Percentiles rank a stretch among this genome's conserved stretches.
Evolutionary conservation across 2,797 vertebrate genomes (phyloP).

Genomic region (Thamnophis elegans): DNA sequence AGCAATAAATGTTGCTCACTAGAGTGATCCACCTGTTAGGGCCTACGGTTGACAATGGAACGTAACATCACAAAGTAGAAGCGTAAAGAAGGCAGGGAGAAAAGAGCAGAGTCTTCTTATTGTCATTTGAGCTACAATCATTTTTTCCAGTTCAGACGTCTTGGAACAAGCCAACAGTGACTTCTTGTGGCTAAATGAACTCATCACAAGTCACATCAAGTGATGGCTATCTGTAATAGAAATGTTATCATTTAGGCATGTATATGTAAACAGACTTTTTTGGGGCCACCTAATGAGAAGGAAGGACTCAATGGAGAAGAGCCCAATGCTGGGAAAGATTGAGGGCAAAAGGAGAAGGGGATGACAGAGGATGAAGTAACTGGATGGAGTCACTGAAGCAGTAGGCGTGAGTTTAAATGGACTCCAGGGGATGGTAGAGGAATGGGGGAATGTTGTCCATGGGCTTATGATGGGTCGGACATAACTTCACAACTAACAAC

Average conservation of each 20-base stretch:
- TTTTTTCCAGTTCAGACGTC: background rate
- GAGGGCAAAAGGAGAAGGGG: too few species aligned
- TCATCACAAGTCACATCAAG: slow-evolving; percentile 8
- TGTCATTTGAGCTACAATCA: background rate
- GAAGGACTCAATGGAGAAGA: too few species aligned
- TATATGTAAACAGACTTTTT: background rate
- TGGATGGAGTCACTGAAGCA: too few species aligned
- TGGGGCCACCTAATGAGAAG: too few species aligned
- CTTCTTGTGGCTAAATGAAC: slow-evolving; percentile 24
- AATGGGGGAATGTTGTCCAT: too few species aligned
- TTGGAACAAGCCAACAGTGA: background rate
- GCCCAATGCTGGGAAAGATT: too few species aligned
- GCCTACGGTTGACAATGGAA: background rate
- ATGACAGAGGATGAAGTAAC: too few species aligned
- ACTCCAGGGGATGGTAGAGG: too few species aligned
- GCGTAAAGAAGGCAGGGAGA: background rate
- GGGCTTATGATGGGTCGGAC: too few species aligned
- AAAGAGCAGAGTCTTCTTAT: background rate
- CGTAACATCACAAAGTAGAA: background rate
- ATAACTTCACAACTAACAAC: too few species aligned
- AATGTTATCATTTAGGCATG: background rate
- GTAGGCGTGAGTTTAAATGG: too few species aligned
- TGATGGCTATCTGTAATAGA: background rate
- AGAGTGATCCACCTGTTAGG: background rate
- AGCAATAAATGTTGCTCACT: background rate